These are phyloP conservation scores for Furcula furcula DNA, from an alignment of 2,888 invertebrate species.

Conservation along the genomic window DNA sequence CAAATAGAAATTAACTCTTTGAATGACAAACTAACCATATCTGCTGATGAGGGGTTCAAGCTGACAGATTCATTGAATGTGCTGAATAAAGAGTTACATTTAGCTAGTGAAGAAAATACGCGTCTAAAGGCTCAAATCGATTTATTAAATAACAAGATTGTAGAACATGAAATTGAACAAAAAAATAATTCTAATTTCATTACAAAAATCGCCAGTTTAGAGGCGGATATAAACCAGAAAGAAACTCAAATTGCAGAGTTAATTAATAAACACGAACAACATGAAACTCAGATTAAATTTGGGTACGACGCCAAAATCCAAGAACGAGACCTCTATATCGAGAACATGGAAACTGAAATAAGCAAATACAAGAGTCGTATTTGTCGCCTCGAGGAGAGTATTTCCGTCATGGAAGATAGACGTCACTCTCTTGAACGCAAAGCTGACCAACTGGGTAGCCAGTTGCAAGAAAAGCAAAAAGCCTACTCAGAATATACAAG, in stretches of 20 bases:
- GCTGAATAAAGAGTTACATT: slow-evolving; percentile 48
- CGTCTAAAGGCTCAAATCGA: slow-evolving; percentile 52
- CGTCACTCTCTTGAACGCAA: slow-evolving; percentile 82
- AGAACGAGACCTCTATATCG: slow-evolving; percentile 88
- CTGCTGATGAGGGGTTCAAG: slow-evolving; percentile 45
- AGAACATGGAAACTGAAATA: slow-evolving; percentile 86
- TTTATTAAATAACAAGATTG: slow-evolving; percentile 61
- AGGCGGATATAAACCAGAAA: slow-evolving; percentile 61
- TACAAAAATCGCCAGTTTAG: slow-evolving; percentile 62
- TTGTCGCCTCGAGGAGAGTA: slow-evolving; percentile 84
- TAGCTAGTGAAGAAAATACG: slow-evolving; percentile 46
- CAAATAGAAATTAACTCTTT: slow-evolving; percentile 44
- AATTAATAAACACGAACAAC: slow-evolving; percentile 52
- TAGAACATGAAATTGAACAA: slow-evolving; percentile 65
- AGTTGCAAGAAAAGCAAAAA: slow-evolving; percentile 82
- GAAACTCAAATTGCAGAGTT: slow-evolving; percentile 58
- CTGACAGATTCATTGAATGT: slow-evolving; percentile 44
- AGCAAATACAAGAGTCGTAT: slow-evolving; percentile 84
- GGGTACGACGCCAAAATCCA: slow-evolving; percentile 86
- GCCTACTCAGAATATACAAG: slow-evolving; percentile 81
- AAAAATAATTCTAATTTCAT: slow-evolving; percentile 62
- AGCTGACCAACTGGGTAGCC: slow-evolving; percentile 82
- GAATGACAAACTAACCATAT: slow-evolving; percentile 36
- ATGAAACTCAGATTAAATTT: slow-evolving; percentile 60
- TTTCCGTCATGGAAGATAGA: slow-evolving; percentile 82